Conservation (phyloP, 2,888 invertebrate species). For the Cheilosia pagana region DNA sequence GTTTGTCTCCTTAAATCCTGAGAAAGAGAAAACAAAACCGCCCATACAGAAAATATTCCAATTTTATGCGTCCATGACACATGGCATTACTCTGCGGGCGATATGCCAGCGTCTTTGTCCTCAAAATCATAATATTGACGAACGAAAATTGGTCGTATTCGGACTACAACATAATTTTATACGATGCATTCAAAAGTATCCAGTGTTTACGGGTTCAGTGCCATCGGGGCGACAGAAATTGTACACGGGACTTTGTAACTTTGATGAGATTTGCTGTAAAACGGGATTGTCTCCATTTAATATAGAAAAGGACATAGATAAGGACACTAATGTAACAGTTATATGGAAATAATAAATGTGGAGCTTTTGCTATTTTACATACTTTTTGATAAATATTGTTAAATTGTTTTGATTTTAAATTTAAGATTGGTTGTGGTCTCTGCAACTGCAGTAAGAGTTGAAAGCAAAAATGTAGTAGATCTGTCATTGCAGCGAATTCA, state of each 20-base stretch:
- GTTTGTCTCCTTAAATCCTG: constrained; percentile 81
- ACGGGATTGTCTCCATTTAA: constrained; percentile 90
- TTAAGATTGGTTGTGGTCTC: no score
- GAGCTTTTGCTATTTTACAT: constrained; percentile 18
- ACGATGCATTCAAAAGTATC: constrained; percentile 85
- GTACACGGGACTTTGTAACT: constrained; percentile 91
- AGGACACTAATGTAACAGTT: constrained; percentile 91
- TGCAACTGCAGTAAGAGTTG: no score
- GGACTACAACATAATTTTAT: constrained; percentile 86
- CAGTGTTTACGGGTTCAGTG: constrained; percentile 84
- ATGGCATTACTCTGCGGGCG: constrained; percentile 88
- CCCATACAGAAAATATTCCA: constrained; percentile 82
- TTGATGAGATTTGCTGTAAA: constrained; percentile 96
- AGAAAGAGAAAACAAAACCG: constrained; percentile 80
- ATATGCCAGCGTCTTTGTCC: constrained; percentile 88
- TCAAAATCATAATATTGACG: constrained; percentile 84
- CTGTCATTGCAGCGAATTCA: no score
- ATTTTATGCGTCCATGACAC: constrained; percentile 88
- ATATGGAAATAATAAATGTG: constrained; percentile 88
- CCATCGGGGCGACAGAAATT: constrained; percentile 85
- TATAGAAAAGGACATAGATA: constrained; percentile 92
- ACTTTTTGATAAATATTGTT: background rate
- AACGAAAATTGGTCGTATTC: constrained; percentile 85
- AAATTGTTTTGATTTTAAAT: no score
- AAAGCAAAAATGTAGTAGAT: no score